A percentile compares a stretch with the other conserved stretches of the same genome.
Conservation (phyloP, 1,140 invertebrate genomes). For the Penaeus japonicus region DNA sequence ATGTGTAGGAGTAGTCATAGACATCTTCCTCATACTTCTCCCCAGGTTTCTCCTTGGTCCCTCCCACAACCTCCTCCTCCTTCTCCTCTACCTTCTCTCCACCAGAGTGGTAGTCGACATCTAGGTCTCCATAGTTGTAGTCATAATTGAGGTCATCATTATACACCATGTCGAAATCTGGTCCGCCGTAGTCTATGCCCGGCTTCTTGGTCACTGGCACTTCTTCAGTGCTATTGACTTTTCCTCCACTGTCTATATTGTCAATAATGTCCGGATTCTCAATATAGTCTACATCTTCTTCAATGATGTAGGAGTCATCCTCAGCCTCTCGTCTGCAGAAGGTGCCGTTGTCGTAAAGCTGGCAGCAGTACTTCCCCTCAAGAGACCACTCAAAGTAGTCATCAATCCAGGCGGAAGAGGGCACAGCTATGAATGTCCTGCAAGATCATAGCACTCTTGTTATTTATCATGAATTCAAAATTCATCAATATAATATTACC, state of each 20-base stretch:
- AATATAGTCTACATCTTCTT: neutral
- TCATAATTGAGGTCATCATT: constrained; percentile 38
- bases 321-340: constrained; percentile 48
- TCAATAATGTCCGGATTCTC: neutral
- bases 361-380: constrained; percentile 72
- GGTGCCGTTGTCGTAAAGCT: constrained; percentile 64
- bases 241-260: no score
- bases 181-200: neutral
- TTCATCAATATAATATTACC: neutral
- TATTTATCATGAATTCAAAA: neutral
- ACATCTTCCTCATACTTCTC: neutral
- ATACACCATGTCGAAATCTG: constrained; percentile 18
- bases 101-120: constrained; percentile 1
- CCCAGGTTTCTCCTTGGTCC: neutral
- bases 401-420: constrained; percentile 87
- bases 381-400: constrained; percentile 85
- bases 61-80: neutral
- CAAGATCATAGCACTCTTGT: neutral
- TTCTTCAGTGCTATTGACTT: no score
- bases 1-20: constrained; percentile 20
- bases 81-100: neutral
- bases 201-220: neutral
- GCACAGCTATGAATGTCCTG: constrained; percentile 80
- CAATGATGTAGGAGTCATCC: constrained; percentile 11
- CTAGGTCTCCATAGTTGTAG: constrained; percentile 55